Conservation (phyloP, 1,140 invertebrate species). For the Colletes gigas region DNA sequence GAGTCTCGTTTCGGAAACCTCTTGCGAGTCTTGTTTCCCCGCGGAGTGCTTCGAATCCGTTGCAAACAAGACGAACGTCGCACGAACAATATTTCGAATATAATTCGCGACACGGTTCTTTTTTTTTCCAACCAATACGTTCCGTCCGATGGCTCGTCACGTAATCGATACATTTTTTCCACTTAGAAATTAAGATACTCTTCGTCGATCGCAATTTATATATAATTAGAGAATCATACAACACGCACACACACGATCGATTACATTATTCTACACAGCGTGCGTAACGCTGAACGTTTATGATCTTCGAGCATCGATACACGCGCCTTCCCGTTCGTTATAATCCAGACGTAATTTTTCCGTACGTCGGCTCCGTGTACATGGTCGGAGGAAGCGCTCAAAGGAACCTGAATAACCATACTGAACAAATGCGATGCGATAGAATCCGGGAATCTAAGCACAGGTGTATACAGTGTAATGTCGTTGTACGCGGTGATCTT, state of each 20-base stretch:
- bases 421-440: slow-evolving; percentile 21
- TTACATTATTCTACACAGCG: slow-evolving; percentile 14
- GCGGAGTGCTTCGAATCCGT: neutral
- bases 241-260: slow-evolving; percentile 21
- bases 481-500: slow-evolving; percentile 2
- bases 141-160: neutral
- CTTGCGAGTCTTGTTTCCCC: neutral
- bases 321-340: neutral
- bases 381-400: neutral
- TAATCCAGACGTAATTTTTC: neutral
- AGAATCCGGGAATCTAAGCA: neutral
- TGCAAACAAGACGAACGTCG: neutral
- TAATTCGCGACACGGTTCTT: neutral
- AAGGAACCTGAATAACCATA: neutral
- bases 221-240: slow-evolving; percentile 13
- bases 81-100: neutral
- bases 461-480: slow-evolving; percentile 15
- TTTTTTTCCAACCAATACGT: neutral
- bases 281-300: slow-evolving; percentile 3
- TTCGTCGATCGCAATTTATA: slow-evolving; percentile 19
- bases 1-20: too few species aligned
- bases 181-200: slow-evolving; percentile 9
- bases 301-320: slow-evolving; percentile 2
- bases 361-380: neutral
- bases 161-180: neutral